These are phyloP conservation scores for Gisinianus flammeolus DNA, from an alignment of 2,888 invertebrate genomes.

Conservation along the genomic window DNA sequence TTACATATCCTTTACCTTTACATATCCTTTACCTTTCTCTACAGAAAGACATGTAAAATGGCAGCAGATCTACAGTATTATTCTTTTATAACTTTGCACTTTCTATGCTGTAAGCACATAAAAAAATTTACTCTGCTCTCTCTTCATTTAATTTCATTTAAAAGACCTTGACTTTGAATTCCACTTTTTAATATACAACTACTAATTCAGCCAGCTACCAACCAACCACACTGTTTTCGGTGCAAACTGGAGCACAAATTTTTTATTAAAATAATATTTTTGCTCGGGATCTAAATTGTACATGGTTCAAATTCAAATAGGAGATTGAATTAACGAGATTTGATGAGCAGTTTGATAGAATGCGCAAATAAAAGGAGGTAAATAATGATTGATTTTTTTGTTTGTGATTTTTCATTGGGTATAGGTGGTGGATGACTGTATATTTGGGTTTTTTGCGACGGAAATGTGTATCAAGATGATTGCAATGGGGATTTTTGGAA, in stretches of 20 bases:
- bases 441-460: slow-evolving; percentile 96
- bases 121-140: not conserved
- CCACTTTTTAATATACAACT: not conserved
- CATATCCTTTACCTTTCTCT: too few relatives aligned
- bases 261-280: too few relatives aligned
- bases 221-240: too few relatives aligned
- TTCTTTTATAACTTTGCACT: too few relatives aligned
- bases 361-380: too few relatives aligned
- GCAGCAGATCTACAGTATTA: too few relatives aligned
- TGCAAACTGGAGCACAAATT: not conserved
- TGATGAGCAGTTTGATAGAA: not conserved
- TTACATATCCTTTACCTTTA: too few relatives aligned
- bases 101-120: not conserved
- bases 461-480: slow-evolving; percentile 99
- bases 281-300: too few relatives aligned
- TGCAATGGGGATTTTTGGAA: slow-evolving; percentile 95
- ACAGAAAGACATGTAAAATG: too few relatives aligned
- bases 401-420: slow-evolving; percentile 61
- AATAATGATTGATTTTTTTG: not conserved
- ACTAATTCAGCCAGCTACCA: too few relatives aligned
- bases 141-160: not conserved
- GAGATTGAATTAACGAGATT: not conserved
- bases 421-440: slow-evolving; percentile 98
- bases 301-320: too few relatives aligned
- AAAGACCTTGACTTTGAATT: not conserved